These are phyloP conservation scores for Terrapene triunguis DNA, from an alignment of 2,113 vertebrate genomes.

Conservation along the genomic window DNA sequence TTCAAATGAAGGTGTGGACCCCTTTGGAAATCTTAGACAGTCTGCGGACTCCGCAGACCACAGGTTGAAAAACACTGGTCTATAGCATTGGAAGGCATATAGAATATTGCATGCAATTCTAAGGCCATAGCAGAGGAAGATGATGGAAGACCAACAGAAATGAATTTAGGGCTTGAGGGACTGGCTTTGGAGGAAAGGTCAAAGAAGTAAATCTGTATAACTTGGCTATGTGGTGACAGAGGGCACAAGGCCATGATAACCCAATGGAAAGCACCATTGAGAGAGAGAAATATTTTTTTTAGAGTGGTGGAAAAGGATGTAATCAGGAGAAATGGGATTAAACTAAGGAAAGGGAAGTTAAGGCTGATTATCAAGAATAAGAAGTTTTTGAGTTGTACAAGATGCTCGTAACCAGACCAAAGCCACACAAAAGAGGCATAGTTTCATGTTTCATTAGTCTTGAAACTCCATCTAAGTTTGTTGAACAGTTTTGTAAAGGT, in stretches of 20 bases:
- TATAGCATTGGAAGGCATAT: background rate
- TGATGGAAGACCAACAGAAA: background rate
- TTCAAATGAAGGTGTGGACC: background rate
- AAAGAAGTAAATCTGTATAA: background rate
- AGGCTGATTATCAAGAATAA: slow-evolving; percentile 50
- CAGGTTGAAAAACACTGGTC: too few species aligned
- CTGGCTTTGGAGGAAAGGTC: background rate
- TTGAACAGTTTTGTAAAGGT: slow-evolving; percentile 30
- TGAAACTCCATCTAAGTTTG: slow-evolving; percentile 17
- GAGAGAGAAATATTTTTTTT: background rate
- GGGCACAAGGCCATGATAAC: background rate
- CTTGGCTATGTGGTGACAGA: background rate
- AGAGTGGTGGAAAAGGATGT: background rate
- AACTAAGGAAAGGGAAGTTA: slow-evolving; percentile 44
- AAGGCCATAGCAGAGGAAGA: background rate
- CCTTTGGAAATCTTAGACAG: background rate
- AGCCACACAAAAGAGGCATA: slow-evolving; percentile 53
- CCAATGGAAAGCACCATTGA: background rate
- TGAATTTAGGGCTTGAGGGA: background rate
- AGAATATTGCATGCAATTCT: background rate
- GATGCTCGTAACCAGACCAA: slow-evolving; percentile 61
- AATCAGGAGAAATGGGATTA: slow-evolving; percentile 58
- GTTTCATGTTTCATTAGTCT: slow-evolving; percentile 40
- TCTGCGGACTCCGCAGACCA: background rate
- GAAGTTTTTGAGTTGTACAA: slow-evolving; percentile 34